Percentiles rank a stretch among this genome's conserved stretches.
These are phyloP conservation scores for Pelobates cultripes DNA, from an alignment of 2,797 vertebrate species.

Conservation along the genomic window DNA sequence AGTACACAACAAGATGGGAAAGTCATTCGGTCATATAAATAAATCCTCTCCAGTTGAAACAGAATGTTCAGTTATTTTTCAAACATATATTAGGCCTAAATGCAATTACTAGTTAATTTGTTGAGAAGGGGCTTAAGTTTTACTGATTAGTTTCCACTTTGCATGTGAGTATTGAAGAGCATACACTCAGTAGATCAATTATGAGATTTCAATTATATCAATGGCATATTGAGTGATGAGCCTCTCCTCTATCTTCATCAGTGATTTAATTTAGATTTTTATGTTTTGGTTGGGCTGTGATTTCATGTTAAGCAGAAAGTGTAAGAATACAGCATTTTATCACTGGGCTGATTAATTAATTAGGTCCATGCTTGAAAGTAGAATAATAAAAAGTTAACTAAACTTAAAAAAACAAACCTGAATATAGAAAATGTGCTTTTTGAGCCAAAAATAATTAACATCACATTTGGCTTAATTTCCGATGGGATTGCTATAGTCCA, in stretches of 20 bases:
- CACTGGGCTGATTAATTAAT: conserved; percentile 42
- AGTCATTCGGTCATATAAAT: not conserved
- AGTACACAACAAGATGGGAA: too few relatives aligned
- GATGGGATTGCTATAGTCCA: conserved; percentile 36
- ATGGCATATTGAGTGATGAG: not conserved
- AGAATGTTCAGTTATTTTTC: not conserved
- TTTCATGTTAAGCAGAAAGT: conserved; percentile 58
- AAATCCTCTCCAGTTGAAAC: not conserved
- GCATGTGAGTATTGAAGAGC: not conserved
- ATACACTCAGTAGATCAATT: not conserved
- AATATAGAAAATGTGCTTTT: conserved; percentile 46
- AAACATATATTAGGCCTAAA: not conserved
- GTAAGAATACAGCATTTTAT: conserved; percentile 39
- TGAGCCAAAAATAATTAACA: conserved; percentile 56
- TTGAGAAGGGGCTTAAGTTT: not conserved
- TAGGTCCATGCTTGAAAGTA: conserved; percentile 44
- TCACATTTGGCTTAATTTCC: conserved; percentile 53
- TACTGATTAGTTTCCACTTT: not conserved
- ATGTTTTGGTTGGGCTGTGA: conserved; percentile 63
- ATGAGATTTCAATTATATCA: not conserved
- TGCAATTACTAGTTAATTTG: not conserved
- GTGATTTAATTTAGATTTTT: not conserved
- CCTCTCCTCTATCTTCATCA: not conserved
- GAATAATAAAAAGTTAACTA: conserved; percentile 45
- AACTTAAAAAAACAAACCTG: conserved; percentile 39